Conservation (phyloP, 2,888 invertebrate genomes). For the Epiblema foenella region DNA sequence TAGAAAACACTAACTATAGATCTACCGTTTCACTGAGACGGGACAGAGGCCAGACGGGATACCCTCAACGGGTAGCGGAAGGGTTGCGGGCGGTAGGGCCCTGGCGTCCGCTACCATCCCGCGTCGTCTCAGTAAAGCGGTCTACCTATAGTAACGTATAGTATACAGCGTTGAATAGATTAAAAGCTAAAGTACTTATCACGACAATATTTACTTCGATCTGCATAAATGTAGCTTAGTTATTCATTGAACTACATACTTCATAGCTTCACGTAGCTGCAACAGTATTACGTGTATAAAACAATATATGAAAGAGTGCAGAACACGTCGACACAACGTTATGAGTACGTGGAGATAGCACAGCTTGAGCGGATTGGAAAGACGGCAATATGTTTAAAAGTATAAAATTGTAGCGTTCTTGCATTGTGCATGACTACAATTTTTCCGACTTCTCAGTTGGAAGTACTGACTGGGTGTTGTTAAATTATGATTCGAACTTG, state of each 20-base stretch:
- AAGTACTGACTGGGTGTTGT: not conserved
- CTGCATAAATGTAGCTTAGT: not conserved
- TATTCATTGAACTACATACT: not conserved
- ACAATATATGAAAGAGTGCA: constrained; percentile 1
- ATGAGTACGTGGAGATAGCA: constrained; percentile 4
- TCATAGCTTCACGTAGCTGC: not conserved
- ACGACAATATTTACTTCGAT: too few species aligned
- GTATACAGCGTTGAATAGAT: too few species aligned
- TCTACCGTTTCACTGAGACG: too few species aligned
- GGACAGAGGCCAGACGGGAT: too few species aligned
- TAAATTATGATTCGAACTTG: not conserved
- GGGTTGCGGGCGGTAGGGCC: too few species aligned
- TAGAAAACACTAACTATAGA: too few species aligned
- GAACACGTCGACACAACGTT: constrained; percentile 11
- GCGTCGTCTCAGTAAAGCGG: too few species aligned
- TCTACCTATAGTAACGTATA: too few species aligned
- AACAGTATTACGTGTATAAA: not conserved
- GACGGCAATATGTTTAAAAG: constrained; percentile 13
- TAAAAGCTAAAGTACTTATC: too few species aligned
- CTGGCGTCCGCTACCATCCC: too few species aligned
- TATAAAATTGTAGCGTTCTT: constrained; percentile 11
- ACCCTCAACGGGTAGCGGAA: too few species aligned
- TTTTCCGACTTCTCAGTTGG: not conserved
- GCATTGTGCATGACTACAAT: not conserved
- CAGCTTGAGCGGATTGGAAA: constrained; percentile 25